Evolutionary conservation across 92 coral and sea anemone species (phyloP), one percentile per base, ranked within the genome.

Genomic region (Epizoanthus illoricatus): DNA sequence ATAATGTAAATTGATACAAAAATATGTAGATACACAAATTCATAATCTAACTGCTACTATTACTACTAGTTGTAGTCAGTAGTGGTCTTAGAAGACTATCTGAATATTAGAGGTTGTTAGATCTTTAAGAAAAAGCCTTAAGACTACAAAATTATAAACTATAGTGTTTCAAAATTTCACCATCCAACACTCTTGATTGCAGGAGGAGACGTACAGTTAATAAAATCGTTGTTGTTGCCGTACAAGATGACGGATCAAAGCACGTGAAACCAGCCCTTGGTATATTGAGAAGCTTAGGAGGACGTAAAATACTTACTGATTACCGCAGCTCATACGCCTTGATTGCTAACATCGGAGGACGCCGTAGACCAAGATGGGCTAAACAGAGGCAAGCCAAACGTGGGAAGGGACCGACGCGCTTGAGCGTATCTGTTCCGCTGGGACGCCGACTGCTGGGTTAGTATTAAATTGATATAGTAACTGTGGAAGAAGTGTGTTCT

Each of bases 201-300:
- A 78, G 82, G 9, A 45, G 54, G 6, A n/a, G 58, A n/a, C 82
- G 82, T 57, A 42, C 17, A 62, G 43, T 43, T 23, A 63, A 40
- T 39, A 78, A 78, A 45, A 5, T 63, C 20, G 82, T 78, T 59
- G 9, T 78, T 23, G 33, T 78, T 64, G 82, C 60, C 8, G 82
- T 78, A 3, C 82, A 78, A 78, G 82, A 45, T 42, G 60, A 78
- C 49, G 82, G 82, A 1, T 74, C 80, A 55, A 78, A 78, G 23
- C 43, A 64, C 40, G 28, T 64, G 6, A 63, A 43, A 20, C 21
- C 82, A 18, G 82, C 82, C 5, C 15, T 63, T n/a, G 41, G 82
- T 10, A 70, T 20, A 62, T 23, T 78, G 18, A 78, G 43, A n/a
- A 13, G 17, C 15, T 78, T 78, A 42, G 82, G 82, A 42, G 82